Percentiles rank a stretch among this genome's conserved stretches.
Evolutionary conservation across 2,888 invertebrate species (phyloP).

Genomic region (Hedya salicella): DNA sequence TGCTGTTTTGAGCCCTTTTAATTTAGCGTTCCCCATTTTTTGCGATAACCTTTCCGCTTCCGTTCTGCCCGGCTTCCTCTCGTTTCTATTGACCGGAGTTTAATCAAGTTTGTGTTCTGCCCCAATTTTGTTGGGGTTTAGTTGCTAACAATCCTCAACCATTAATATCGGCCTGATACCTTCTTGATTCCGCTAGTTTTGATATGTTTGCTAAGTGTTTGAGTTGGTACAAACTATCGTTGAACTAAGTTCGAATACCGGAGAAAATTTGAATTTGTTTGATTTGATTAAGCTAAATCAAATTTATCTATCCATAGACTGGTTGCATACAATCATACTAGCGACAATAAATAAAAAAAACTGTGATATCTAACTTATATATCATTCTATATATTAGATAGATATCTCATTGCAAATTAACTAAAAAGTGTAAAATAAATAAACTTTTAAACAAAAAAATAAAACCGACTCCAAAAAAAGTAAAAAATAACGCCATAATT

Average conservation of each 20-base stretch:
- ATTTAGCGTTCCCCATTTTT: constrained; percentile 28
- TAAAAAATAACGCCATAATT: too few relatives aligned
- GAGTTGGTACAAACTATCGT: neutral
- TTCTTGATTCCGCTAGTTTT: neutral
- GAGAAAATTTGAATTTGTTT: neutral
- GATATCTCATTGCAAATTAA: too few relatives aligned
- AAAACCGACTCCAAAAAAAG: too few relatives aligned
- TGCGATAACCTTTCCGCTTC: constrained; percentile 21
- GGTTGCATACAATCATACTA: too few relatives aligned
- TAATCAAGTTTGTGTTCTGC: constrained; percentile 33
- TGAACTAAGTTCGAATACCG: neutral
- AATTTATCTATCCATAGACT: too few relatives aligned
- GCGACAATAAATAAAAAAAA: too few relatives aligned
- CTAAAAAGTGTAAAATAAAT: too few relatives aligned
- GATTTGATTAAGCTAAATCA: too few relatives aligned
- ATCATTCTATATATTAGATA: too few relatives aligned
- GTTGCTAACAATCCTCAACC: constrained; percentile 16
- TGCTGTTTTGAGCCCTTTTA: constrained; percentile 24
- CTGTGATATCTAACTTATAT: too few relatives aligned
- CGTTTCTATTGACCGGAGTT: constrained; percentile 31
- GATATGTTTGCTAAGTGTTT: neutral
- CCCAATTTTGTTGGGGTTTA: constrained; percentile 18
- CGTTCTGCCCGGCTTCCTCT: constrained; percentile 20
- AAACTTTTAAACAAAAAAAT: too few relatives aligned
- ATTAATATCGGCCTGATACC: constrained; percentile 4